Base-by-base conservation (phyloP, 2,888 invertebrate species). In the Tachina grossa region DNA sequence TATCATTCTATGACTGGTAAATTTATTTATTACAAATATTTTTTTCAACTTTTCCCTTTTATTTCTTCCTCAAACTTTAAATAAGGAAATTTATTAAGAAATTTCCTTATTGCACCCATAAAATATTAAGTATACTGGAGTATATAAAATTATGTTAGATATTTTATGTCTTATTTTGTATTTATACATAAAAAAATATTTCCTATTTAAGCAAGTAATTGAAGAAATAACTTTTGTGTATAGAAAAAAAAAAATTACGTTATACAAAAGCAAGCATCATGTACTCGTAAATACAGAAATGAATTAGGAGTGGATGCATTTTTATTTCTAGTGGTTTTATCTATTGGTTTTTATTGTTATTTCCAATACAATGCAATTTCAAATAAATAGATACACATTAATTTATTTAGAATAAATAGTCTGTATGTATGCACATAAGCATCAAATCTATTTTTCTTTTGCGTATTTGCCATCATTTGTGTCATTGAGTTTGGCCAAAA, bases 401-500 rank as follows among this genome's bases (percentile, higher is more conserved):
- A 49, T n/a, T 53, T 69, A 13, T 47, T 41, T 9, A 51, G 22
- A 51, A n/a, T 69, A 41, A 6, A 22, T 53, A 41, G 9, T 43
- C 10, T 31, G 31, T 31, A 31, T 31, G 31, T 31, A 31, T 6
- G 31, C 31, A 31, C 14, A 31, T 22, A 9, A 41, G 11, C 16
- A 41, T 39, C 16, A n/a, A 41, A 59, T 43, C 43, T 41, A 16
- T 16, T 43, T 66, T 53, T 43, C 49, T 9, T 72, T 55, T 47
- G 19, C 47, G 45, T 71, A 63, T 43, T 63, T 39, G 9, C 71
- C 41, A 39, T 78, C 72, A 61, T 66, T 47, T 72, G n/a, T 66
- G 53, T 59, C 59, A 83, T 59, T 66, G 72, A 66, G 66, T 78
- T 83, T 77, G 72, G 59, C 72, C 77, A 45, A 51, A 66, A 71